A percentile compares a stretch with the other conserved stretches of the same genome.
phyloP scores from a whole-genome alignment of 2,113 vertebrate species.

The Ptychochromis oligacanthus region DNA sequence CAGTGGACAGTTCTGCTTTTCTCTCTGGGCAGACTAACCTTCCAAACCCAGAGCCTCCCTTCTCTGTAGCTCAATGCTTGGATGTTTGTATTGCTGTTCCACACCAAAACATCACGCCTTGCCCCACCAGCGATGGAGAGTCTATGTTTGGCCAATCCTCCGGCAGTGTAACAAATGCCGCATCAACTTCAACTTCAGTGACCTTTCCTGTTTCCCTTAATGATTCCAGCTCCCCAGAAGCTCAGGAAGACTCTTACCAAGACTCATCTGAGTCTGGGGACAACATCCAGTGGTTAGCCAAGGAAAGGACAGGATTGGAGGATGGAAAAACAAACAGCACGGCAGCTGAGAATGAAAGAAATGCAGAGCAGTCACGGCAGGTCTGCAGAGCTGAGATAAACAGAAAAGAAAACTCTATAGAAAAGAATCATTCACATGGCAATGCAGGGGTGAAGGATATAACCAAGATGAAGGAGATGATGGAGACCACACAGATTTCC shows the following conservation, averaged over 20 bases:
- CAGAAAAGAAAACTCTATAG: not conserved
- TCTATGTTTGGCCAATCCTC: not conserved
- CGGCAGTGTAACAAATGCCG: not conserved
- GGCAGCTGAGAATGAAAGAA: not conserved
- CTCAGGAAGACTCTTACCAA: not conserved
- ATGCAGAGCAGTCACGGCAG: not conserved
- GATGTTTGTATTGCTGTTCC: not conserved
- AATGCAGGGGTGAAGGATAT: slow-evolving; percentile 19
- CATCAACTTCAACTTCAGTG: not conserved
- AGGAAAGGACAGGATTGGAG: not conserved
- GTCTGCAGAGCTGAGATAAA: not conserved
- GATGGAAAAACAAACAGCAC: not conserved
- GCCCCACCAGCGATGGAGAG: slow-evolving; percentile 10
- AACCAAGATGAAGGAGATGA: slow-evolving; percentile 26
- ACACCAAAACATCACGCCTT: not conserved
- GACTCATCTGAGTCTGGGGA: not conserved
- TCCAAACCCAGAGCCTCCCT: not conserved
- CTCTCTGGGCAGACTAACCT: not conserved
- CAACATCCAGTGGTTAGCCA: accelerated
- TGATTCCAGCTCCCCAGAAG: not conserved
- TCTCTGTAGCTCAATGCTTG: not conserved
- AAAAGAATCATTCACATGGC: not conserved
- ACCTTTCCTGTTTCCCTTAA: not conserved
- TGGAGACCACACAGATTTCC: slow-evolving; percentile 37
- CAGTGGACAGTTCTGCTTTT: not conserved